Base-by-base conservation (phyloP, 2,888 invertebrate species). In the Stenodema calcarata region DNA sequence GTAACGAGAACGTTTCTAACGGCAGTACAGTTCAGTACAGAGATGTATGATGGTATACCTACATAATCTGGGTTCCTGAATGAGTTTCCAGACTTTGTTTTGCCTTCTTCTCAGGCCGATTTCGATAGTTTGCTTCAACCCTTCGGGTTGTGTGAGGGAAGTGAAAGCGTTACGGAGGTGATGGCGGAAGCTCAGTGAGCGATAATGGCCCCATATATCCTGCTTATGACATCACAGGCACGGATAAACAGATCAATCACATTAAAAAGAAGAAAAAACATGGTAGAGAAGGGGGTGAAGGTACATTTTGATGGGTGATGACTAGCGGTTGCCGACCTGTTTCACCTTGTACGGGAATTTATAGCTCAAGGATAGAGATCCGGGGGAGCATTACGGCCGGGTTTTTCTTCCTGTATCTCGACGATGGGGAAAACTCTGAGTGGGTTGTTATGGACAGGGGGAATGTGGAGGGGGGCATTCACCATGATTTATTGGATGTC, bases 221-320 rank as follows among this genome's bases (percentile, higher is more conserved):
- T 14, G 47, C 30, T 50, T 54, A 80, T 50, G 80, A 80, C 80
- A 54, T 80, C 80, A 80, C 54, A 16, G 54, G 54, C 47, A 1
- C 80, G 80, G 35, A 80, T 80, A 80, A 80, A 80, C 80, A 80
- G 80, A 80, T 80, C 80, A 80, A 80, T 80, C 80, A 80, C 54
- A 80, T 80, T 80, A 80, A 50, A 80, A n/a, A n/a, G n/a, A n/a
- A n/a, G n/a, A n/a, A n/a, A n/a, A 80, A 80, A 80, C 80, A 50
- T 28, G 50, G 35, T 14, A 14, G 50, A 30, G 30, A 27, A 0
- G 12, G 6, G 9, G 18, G 18, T n/a, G 28, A 16, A 27, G 23
- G 18, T 9, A 44, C 41, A 2, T 78, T n/a, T n/a, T 78, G 78
- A 44, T 44, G 47, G 18, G 47, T 14, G 30, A 23, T 14, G 27